Evolutionary conservation across 2,888 invertebrate species (phyloP).

Genomic region (Diarsia dahlii): DNA sequence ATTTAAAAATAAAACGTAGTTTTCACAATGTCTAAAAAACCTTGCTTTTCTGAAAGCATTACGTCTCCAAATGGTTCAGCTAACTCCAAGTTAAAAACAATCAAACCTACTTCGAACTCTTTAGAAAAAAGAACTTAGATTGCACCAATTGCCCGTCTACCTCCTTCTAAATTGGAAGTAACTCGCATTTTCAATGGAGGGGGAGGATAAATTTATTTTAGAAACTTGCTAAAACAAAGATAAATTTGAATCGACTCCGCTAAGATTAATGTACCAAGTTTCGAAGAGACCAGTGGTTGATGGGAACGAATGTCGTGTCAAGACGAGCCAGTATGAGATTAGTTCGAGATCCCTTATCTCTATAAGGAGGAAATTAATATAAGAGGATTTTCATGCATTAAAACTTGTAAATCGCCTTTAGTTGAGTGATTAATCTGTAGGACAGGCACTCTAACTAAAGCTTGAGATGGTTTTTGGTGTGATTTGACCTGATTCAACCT

Average conservation of each 20-base stretch:
- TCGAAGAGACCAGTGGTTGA: slow-evolving; percentile 64
- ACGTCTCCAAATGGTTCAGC: background rate
- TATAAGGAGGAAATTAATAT: slow-evolving; percentile 57
- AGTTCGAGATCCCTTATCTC: slow-evolving; percentile 22
- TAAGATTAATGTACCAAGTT: slow-evolving; percentile 81
- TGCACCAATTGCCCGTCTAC: slow-evolving; percentile 42
- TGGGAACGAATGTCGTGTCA: slow-evolving; percentile 64
- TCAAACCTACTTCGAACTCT: slow-evolving; percentile 19
- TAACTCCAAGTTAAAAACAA: slow-evolving; percentile 14
- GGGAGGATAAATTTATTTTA: slow-evolving; percentile 76
- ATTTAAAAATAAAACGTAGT: background rate
- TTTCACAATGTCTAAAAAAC: background rate
- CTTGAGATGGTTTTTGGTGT: slow-evolving; percentile 15
- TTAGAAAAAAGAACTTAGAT: slow-evolving; percentile 14
- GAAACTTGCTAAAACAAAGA: slow-evolving; percentile 83
- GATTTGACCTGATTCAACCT: slow-evolving; percentile 13
- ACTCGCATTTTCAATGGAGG: slow-evolving; percentile 67
- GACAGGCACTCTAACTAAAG: slow-evolving; percentile 8
- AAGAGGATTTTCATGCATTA: slow-evolving; percentile 53
- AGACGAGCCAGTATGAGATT: slow-evolving; percentile 59
- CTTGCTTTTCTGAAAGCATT: background rate
- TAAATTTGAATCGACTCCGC: slow-evolving; percentile 80
- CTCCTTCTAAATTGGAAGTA: slow-evolving; percentile 56
- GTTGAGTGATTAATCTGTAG: slow-evolving; percentile 35
- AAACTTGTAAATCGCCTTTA: slow-evolving; percentile 45